phyloP scores from a whole-genome alignment of 2,113 vertebrate species.

The Macrotis lagotis region DNA sequence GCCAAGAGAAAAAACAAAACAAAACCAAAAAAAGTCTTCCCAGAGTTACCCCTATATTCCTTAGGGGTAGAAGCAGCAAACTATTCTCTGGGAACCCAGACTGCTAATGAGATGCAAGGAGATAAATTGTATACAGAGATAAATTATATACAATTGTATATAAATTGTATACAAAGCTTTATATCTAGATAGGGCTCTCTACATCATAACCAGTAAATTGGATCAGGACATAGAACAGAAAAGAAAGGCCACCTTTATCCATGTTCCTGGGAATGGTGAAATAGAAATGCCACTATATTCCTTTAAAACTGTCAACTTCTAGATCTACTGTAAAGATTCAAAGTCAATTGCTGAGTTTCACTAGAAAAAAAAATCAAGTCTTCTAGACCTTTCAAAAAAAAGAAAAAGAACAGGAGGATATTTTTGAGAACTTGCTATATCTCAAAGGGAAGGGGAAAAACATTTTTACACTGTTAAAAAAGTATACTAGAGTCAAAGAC shows the following conservation, averaged over 20 bases:
- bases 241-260: neutral
- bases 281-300: neutral
- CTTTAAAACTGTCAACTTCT: neutral
- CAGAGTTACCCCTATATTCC: neutral
- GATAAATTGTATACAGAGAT: too few species aligned
- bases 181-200: neutral
- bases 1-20: neutral
- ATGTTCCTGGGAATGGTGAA: neutral
- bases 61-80: neutral
- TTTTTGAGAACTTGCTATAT: neutral
- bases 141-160: too few species aligned
- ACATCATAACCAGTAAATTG: neutral
- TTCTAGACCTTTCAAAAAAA: neutral
- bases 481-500: neutral
- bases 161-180: too few species aligned
- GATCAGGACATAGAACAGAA: neutral
- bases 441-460: neutral
- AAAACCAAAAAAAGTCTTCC: neutral
- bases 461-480: neutral
- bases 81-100: neutral
- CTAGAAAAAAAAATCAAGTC: neutral
- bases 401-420: neutral
- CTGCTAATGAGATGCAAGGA: too few species aligned
- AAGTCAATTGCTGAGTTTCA: neutral
- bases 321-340: neutral